Evolutionary conservation across 2,113 vertebrate species (phyloP).

Genomic region (Myotis brandtii): DNA sequence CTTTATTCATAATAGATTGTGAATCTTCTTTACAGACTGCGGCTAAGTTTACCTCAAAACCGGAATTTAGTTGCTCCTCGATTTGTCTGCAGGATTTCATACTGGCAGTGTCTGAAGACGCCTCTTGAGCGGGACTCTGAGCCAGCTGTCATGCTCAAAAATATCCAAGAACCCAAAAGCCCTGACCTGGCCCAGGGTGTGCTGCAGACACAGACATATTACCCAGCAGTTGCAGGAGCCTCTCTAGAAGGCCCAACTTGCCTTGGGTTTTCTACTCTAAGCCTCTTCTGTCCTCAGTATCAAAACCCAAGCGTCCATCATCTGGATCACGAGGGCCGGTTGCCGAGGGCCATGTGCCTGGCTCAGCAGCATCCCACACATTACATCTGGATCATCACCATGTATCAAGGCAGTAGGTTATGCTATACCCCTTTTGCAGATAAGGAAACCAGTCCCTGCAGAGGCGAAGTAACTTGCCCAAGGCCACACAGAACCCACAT

Average conservation of each 20-base stretch:
- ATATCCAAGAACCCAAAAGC: not conserved
- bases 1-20: conserved; percentile 17
- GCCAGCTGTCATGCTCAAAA: not conserved
- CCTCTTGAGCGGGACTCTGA: not conserved
- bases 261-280: not conserved
- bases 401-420: not conserved
- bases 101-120: not conserved
- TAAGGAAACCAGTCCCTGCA: not conserved
- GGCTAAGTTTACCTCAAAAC: not conserved
- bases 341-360: not conserved
- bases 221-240: not conserved
- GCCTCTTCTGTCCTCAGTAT: not conserved
- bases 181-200: not conserved
- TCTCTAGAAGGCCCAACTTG: not conserved
- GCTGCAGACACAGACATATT: not conserved
- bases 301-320: not conserved
- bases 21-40: not conserved
- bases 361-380: not conserved
- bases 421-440: not conserved
- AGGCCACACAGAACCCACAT: not conserved
- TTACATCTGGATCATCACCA: not conserved
- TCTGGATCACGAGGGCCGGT: not conserved
- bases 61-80: conserved; percentile 7
- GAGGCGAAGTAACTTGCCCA: not conserved
- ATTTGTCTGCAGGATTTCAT: not conserved